These are phyloP conservation scores for Oryzaephilus surinamensis DNA, from an alignment of 1,140 invertebrate species.

Conservation along the genomic window DNA sequence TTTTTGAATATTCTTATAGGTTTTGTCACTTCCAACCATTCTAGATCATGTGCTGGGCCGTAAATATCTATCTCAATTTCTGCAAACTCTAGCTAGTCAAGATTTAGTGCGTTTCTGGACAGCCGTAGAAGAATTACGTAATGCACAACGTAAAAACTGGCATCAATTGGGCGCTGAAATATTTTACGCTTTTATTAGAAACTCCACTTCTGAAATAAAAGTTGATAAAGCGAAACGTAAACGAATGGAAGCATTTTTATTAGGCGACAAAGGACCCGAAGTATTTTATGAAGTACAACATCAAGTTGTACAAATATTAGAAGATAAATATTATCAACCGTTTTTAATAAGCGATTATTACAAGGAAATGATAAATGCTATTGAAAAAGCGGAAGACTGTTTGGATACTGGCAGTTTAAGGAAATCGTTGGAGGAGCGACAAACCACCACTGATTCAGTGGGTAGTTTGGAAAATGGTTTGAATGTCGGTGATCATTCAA, in stretches of 20 bases:
- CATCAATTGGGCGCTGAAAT: conserved; percentile 84
- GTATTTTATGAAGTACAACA: conserved; percentile 82
- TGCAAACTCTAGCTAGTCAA: conserved; percentile 71
- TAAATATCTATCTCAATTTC: conserved; percentile 64
- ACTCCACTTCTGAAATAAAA: conserved; percentile 66
- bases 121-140: conserved; percentile 75
- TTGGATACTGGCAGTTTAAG: conserved; percentile 32
- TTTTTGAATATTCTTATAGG: conserved; percentile 22
- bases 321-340: conserved; percentile 80
- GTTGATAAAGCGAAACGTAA: conserved; percentile 65
- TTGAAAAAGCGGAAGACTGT: conserved; percentile 53
- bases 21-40: conserved; percentile 53
- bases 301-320: conserved; percentile 62
- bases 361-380: conserved; percentile 59
- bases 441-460: conserved; percentile 40
- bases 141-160: conserved; percentile 58
- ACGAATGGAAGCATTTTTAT: conserved; percentile 75
- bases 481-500: conserved; percentile 69
- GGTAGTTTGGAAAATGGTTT: conserved; percentile 40
- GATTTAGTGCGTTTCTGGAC: conserved; percentile 75
- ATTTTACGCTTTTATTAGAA: conserved; percentile 77
- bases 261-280: conserved; percentile 74
- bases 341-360: conserved; percentile 81
- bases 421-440: conserved; percentile 40
- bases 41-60: conserved; percentile 59